These are phyloP conservation scores for Octodon degus DNA, from an alignment of 2,113 vertebrate species.

Conservation along the genomic window DNA sequence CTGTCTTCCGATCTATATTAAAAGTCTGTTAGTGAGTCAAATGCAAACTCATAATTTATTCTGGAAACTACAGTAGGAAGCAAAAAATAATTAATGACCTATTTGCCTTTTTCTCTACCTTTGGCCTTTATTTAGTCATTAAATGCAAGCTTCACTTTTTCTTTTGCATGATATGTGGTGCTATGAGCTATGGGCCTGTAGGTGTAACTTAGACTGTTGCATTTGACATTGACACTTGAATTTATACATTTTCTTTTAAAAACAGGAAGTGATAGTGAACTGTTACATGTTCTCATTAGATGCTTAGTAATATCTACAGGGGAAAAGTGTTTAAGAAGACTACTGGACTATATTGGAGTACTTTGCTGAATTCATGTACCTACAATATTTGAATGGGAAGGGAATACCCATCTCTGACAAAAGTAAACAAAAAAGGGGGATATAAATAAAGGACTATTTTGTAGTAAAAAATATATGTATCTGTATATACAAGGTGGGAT, in stretches of 20 bases:
- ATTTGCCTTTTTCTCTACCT: background rate
- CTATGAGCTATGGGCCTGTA: conserved; percentile 31
- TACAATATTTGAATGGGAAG: no score
- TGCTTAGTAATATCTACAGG: conserved; percentile 41
- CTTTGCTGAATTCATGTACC: no score
- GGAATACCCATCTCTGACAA: no score
- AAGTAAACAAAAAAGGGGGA: no score
- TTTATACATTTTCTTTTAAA: conserved; percentile 69
- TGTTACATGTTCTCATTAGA: conserved; percentile 39
- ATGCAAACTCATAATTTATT: conserved; percentile 61
- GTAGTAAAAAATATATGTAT: no score
- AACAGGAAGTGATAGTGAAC: conserved; percentile 72
- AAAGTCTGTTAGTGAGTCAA: conserved; percentile 41
- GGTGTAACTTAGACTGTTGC: conserved; percentile 37
- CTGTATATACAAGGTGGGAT: no score
- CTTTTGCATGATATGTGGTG: conserved; percentile 38
- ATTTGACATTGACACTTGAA: conserved; percentile 22
- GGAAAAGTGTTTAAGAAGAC: background rate
- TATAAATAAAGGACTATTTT: no score
- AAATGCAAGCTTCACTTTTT: conserved; percentile 26
- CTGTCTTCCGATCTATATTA: background rate
- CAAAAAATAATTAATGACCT: background rate
- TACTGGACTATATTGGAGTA: no score
- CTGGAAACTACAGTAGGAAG: conserved; percentile 25
- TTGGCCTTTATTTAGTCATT: conserved; percentile 60